Conservation (phyloP, 2,113 vertebrate species). For the Dolichallabes microphthalmus region DNA sequence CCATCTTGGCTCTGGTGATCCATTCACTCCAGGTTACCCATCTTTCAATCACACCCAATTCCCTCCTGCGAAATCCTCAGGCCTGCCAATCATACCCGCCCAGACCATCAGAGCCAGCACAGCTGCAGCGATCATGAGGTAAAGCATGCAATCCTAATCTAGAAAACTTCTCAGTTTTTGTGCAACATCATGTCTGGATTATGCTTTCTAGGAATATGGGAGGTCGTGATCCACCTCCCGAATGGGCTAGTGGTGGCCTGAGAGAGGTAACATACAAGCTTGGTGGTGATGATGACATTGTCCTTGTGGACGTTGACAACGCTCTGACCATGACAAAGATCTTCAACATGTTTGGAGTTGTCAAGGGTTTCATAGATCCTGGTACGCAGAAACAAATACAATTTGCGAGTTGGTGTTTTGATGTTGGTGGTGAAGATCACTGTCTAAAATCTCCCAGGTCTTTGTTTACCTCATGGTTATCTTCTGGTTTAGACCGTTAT, state of each 20-base stretch:
- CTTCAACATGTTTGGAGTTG: constrained; percentile 85
- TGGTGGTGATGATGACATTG: constrained; percentile 49
- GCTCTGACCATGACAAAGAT: constrained; percentile 78
- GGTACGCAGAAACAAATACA: constrained; percentile 67
- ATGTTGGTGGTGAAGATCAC: not conserved
- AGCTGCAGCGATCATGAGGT: constrained; percentile 73
- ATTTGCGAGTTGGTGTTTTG: not conserved
- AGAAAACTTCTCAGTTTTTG: not conserved
- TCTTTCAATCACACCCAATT: constrained; percentile 96
- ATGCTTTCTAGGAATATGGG: constrained; percentile 70
- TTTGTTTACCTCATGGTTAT: not conserved
- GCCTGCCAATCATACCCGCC: constrained; percentile 82
- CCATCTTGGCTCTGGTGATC: constrained; percentile 91
- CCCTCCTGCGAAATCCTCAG: constrained; percentile 84
- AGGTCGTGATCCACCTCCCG: not conserved
- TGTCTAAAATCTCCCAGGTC: not conserved
- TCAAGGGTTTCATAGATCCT: constrained; percentile 86
- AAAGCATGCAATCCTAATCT: constrained; percentile 39
- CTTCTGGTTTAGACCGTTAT: constrained; percentile 77
- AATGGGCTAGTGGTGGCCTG: not conserved
- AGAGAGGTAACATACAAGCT: constrained; percentile 53
- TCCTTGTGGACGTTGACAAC: constrained; percentile 80
- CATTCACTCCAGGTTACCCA: constrained; percentile 91
- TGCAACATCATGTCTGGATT: not conserved
- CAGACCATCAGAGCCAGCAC: constrained; percentile 78